Evolutionary conservation across 2,888 invertebrate species (phyloP).

Genomic region (Lobophora halterata): DNA sequence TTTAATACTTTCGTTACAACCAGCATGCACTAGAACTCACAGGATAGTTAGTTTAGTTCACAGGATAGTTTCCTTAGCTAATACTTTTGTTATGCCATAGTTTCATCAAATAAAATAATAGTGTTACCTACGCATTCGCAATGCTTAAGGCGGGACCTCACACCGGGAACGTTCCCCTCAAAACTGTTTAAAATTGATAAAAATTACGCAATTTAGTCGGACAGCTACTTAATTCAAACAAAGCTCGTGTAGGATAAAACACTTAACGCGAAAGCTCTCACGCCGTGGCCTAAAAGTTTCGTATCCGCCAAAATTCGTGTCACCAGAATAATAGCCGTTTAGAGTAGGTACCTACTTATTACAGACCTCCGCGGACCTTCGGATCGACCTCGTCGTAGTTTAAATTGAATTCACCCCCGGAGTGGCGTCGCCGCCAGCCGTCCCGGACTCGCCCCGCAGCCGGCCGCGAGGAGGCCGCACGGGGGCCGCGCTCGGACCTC

Average conservation of each 20-base stretch:
- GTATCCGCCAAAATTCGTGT: conserved; percentile 8
- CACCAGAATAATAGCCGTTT: conserved; percentile 19
- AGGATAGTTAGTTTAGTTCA: too few relatives aligned
- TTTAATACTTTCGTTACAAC: too few relatives aligned
- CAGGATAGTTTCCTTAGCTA: too few relatives aligned
- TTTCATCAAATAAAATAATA: too few relatives aligned
- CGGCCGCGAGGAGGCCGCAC: too few relatives aligned
- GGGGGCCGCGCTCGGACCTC: conserved; percentile 13
- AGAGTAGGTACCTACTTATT: too few relatives aligned
- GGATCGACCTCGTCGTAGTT: conserved; percentile 20
- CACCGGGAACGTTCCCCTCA: too few relatives aligned
- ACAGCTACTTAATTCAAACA: conserved; percentile 19
- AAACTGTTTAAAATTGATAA: conserved; percentile 7
- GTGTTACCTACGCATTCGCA: too few relatives aligned
- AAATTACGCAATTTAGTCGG: conserved; percentile 11
- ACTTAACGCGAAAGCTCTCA: conserved; percentile 6
- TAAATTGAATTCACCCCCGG: conserved; percentile 33
- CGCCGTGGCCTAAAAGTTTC: conserved; percentile 15
- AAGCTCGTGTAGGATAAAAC: conserved; percentile 16
- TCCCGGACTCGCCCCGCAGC: conserved; percentile 7
- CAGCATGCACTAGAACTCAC: too few relatives aligned
- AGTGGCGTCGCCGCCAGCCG: conserved; percentile 6
- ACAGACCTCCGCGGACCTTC: conserved; percentile 1
- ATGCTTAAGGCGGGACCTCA: too few relatives aligned
- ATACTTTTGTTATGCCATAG: too few relatives aligned